These are phyloP conservation scores for Flabesymbios commensalis DNA, from an alignment of 2,888 invertebrate genomes.

Conservation along the genomic window DNA sequence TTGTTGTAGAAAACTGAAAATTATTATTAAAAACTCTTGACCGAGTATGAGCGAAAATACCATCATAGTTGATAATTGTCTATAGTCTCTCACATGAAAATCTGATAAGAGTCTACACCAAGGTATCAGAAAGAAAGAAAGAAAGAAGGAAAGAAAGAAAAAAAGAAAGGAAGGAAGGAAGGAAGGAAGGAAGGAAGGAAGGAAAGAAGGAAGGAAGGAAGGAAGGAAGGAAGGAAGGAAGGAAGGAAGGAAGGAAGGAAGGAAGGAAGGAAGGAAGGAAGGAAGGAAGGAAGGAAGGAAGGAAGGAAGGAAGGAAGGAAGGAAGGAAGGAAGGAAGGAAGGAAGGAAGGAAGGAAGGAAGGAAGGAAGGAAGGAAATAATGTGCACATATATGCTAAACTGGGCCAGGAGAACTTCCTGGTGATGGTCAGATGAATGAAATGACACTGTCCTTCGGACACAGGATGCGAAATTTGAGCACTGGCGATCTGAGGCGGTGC, in stretches of 20 bases:
- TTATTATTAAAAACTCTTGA: too few species aligned
- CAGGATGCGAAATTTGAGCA: too few species aligned
- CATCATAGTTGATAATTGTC: too few species aligned
- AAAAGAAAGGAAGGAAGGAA: conserved; percentile 9
- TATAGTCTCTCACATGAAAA: too few species aligned
- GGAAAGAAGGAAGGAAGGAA: background rate
- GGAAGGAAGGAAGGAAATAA: conserved; percentile 14
- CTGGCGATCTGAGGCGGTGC: too few species aligned
- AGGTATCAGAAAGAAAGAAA: background rate
- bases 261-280: background rate
- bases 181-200: conserved; percentile 12
- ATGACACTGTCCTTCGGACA: too few species aligned
- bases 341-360: conserved; percentile 8
- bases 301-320: background rate
- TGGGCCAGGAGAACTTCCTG: too few species aligned
- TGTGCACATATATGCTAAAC: too few species aligned
- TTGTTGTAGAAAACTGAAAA: too few species aligned
- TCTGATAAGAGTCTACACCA: too few species aligned
- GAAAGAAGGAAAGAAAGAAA: background rate
- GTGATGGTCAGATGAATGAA: too few species aligned
- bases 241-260: conserved; percentile 4
- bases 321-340: conserved; percentile 4
- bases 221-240: conserved; percentile 1
- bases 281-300: conserved; percentile 13
- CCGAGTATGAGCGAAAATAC: too few species aligned